These are phyloP conservation scores for Amphipyra berbera DNA, from an alignment of 2,888 invertebrate genomes.

Conservation along the genomic window DNA sequence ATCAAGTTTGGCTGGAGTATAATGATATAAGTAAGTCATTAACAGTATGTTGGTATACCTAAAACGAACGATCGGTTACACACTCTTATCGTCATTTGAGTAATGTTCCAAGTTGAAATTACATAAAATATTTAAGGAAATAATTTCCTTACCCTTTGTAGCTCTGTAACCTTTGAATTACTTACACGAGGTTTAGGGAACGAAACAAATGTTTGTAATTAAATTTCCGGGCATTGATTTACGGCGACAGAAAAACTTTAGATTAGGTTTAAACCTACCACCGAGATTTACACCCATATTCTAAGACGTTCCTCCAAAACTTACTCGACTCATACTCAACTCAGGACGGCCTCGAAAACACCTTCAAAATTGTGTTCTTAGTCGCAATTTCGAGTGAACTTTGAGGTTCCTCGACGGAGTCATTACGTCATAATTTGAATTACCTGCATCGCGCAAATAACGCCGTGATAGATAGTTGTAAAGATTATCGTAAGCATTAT, in stretches of 20 bases:
- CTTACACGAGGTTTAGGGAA: conserved; percentile 23
- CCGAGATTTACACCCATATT: no score
- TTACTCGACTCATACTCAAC: no score
- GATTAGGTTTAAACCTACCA: conserved; percentile 8
- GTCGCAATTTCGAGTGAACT: no score
- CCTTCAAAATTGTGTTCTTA: no score
- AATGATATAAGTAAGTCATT: conserved; percentile 19
- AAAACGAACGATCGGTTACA: conserved; percentile 2
- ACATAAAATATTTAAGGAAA: conserved; percentile 25
- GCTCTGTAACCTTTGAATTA: conserved; percentile 28
- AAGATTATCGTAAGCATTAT: no score
- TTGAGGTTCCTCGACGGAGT: no score
- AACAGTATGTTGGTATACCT: conserved; percentile 11
- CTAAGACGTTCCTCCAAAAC: no score
- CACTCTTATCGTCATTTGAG: conserved; percentile 3
- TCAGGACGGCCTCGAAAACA: no score
- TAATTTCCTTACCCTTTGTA: conserved; percentile 25
- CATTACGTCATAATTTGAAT: no score
- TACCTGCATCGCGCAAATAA: no score
- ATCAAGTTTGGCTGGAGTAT: not conserved
- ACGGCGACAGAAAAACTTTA: conserved; percentile 19
- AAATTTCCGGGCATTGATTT: conserved; percentile 36
- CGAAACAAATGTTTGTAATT: conserved; percentile 46
- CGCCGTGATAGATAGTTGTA: no score
- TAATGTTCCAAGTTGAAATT: conserved; percentile 22